Evolutionary conservation across 2,797 vertebrate genomes (phyloP).

Genomic region (Sebastiscus albofasciatus): DNA sequence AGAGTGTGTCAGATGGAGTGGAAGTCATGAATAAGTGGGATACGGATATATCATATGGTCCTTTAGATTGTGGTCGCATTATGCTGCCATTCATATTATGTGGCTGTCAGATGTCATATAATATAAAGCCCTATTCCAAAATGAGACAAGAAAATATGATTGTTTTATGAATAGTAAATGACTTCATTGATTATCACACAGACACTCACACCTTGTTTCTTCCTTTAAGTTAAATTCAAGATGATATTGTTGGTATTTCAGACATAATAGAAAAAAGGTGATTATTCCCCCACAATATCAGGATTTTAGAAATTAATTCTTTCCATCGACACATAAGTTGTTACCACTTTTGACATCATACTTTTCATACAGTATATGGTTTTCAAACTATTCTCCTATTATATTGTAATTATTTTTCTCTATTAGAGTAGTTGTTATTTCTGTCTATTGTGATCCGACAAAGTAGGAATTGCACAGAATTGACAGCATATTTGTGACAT

Average conservation of each 20-base stretch:
- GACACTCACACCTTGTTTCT: background rate
- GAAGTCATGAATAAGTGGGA: background rate
- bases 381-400: background rate
- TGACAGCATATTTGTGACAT: background rate
- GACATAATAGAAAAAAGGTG: background rate
- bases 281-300: background rate
- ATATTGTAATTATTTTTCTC: background rate
- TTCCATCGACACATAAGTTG: background rate
- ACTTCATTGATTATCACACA: background rate
- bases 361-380: background rate
- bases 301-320: background rate
- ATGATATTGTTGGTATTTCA: background rate
- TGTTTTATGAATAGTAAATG: background rate
- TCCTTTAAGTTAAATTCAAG: background rate
- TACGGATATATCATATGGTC: background rate
- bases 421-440: background rate
- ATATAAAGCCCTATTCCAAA: background rate
- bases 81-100: background rate
- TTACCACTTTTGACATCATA: background rate
- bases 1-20: background rate
- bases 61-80: background rate
- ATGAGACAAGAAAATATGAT: background rate
- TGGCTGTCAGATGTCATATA: background rate
- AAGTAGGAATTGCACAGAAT: background rate
- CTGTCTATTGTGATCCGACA: background rate